Percentiles rank a stretch among this genome's conserved stretches.
These are phyloP conservation scores for Pollicipes pollicipes DNA, from an alignment of 1,140 invertebrate genomes.

Conservation along the genomic window DNA sequence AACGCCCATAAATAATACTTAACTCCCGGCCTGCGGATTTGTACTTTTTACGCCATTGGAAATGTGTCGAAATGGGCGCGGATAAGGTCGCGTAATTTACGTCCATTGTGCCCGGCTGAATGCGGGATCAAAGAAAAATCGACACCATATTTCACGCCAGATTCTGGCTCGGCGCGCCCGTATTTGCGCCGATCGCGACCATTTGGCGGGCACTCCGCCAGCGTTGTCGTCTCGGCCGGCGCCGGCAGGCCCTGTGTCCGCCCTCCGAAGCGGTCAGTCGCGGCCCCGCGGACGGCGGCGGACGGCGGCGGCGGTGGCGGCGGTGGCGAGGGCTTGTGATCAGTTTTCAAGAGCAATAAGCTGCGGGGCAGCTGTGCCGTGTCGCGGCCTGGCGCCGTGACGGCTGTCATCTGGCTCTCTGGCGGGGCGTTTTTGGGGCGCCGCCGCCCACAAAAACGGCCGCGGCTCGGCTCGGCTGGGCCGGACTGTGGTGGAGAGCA, in stretches of 20 bases:
- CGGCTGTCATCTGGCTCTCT: neutral
- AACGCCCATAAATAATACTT: neutral
- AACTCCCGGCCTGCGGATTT: neutral
- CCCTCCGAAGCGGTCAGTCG: too few relatives aligned
- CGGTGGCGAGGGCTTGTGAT: too few relatives aligned
- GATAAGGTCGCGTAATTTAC: neutral
- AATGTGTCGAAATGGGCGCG: neutral
- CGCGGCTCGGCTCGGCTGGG: too few relatives aligned
- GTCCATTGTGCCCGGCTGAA: neutral
- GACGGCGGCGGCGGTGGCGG: too few relatives aligned
- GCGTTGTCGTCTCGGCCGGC: too few relatives aligned
- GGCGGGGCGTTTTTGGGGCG: neutral
- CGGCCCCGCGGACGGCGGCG: too few relatives aligned
- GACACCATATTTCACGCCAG: neutral
- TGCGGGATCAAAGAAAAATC: neutral
- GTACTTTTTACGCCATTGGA: neutral
- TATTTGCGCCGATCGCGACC: neutral
- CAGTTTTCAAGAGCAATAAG: too few relatives aligned
- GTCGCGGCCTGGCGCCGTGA: neutral
- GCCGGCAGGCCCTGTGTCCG: too few relatives aligned
- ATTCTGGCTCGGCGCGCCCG: neutral
- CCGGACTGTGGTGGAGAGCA: too few relatives aligned
- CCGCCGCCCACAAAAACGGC: neutral
- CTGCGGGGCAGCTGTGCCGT: neutral
- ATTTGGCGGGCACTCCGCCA: neutral